A percentile compares a stretch with the other conserved stretches of the same genome.
Conservation (phyloP, 2,113 vertebrate genomes). For the Vimba vimba region DNA sequence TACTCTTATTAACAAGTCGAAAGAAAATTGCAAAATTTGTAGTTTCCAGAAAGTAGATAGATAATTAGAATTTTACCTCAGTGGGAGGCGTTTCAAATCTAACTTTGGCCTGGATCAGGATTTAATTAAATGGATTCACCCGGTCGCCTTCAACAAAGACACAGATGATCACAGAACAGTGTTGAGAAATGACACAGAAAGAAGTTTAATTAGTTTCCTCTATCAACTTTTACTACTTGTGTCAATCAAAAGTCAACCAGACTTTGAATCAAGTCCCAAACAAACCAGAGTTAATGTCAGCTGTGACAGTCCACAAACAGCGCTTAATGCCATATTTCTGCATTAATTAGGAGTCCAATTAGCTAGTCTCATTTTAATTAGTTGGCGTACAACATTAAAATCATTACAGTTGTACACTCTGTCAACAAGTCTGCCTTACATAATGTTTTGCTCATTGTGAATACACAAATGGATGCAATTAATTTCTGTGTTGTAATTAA, state of each 20-base stretch:
- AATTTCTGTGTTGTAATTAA: slow-evolving; percentile 66
- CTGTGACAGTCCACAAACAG: slow-evolving; percentile 65
- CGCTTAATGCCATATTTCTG: slow-evolving; percentile 69
- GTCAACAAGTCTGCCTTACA: slow-evolving; percentile 67
- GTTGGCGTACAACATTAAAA: slow-evolving; percentile 70
- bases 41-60: slow-evolving; percentile 45
- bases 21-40: slow-evolving; percentile 42
- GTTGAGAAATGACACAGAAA: slow-evolving; percentile 45
- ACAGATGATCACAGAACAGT: slow-evolving; percentile 43
- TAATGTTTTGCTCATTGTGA: slow-evolving; percentile 64
- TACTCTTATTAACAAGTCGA: slow-evolving; percentile 42
- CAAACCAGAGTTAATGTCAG: slow-evolving; percentile 64
- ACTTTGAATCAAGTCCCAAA: slow-evolving; percentile 34
- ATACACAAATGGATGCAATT: slow-evolving; percentile 64
- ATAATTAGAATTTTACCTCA: slow-evolving; percentile 59
- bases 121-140: slow-evolving; percentile 54
- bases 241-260: slow-evolving; percentile 52
- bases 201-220: slow-evolving; percentile 53
- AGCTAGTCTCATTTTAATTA: slow-evolving; percentile 75
- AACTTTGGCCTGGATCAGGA: slow-evolving; percentile 41
- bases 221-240: slow-evolving; percentile 42
- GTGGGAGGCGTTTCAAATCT: slow-evolving; percentile 43
- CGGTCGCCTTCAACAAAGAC: slow-evolving; percentile 39
- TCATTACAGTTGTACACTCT: slow-evolving; percentile 67
- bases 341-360: slow-evolving; percentile 77